These are phyloP conservation scores for Heliconius ethilla DNA, from an alignment of 2,888 invertebrate genomes.

Conservation along the genomic window DNA sequence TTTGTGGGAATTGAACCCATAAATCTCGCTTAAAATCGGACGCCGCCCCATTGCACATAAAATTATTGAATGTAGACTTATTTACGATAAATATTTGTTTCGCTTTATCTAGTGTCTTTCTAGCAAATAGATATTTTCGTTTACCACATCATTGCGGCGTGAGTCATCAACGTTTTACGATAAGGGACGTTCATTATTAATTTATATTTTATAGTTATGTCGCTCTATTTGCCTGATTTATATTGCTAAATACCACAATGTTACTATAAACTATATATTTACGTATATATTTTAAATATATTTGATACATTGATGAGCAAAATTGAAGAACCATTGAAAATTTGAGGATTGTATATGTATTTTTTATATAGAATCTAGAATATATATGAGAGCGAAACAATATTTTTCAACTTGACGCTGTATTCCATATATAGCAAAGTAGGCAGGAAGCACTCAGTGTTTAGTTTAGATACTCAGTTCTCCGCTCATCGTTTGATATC, in stretches of 20 bases:
- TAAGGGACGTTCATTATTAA: conserved; percentile 43
- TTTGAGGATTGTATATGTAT: not conserved
- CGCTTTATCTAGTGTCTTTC: conserved; percentile 16
- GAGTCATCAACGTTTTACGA: conserved; percentile 17
- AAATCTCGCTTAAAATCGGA: not conserved
- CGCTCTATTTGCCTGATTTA: too few relatives aligned
- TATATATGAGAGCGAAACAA: not conserved
- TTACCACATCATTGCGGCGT: not conserved
- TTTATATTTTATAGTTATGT: not conserved
- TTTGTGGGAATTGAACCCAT: not conserved
- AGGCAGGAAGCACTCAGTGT: not conserved
- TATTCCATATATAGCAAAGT: not conserved
- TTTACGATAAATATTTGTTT: conserved; percentile 10
- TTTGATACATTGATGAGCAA: not conserved
- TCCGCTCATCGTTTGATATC: not conserved
- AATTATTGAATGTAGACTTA: not conserved
- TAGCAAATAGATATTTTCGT: not conserved
- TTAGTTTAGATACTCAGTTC: not conserved
- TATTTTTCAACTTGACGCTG: not conserved
- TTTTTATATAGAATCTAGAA: not conserved
- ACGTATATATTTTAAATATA: not conserved
- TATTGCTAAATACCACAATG: too few relatives aligned
- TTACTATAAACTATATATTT: not conserved
- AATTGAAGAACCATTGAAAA: not conserved
- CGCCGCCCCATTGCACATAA: not conserved